Conservation (phyloP, 2,888 invertebrate species). For the Pardosa pseudoannulata region DNA sequence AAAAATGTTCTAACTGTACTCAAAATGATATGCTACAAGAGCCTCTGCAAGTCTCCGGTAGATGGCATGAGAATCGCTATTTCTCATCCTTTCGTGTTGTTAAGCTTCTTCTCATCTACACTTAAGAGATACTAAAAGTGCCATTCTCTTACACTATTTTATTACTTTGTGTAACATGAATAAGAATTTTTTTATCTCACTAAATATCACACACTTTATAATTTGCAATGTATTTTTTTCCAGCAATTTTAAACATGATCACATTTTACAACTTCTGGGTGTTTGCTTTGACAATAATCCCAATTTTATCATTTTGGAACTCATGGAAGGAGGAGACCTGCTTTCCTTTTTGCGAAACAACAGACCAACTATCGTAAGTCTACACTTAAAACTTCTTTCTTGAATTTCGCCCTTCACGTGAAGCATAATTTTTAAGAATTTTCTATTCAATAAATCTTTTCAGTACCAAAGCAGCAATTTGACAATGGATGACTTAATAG, state of each 20-base stretch:
- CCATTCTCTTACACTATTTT: no score
- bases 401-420: constrained; percentile 4
- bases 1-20: no score
- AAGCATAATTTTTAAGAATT: not conserved
- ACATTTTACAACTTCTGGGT: constrained; percentile 93
- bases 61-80: no score
- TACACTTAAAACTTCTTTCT: constrained; percentile 77
- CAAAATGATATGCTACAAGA: no score
- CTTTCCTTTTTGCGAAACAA: constrained; percentile 91
- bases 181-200: no score
- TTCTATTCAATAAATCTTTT: no score
- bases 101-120: not conserved
- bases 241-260: constrained; percentile 95
- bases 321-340: constrained; percentile 98
- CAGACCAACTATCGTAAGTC: constrained; percentile 84
- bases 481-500: constrained; percentile 88
- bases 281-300: constrained; percentile 96
- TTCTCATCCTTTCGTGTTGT: no score
- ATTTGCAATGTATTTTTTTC: not conserved
- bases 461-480: constrained; percentile 78
- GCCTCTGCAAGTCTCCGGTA: no score
- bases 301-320: constrained; percentile 94
- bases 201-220: no score
- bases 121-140: not conserved
- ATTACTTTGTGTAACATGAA: no score